Evolutionary conservation across 2,888 invertebrate genomes (phyloP).

Genomic region (Blastobasis lacticolella): DNA sequence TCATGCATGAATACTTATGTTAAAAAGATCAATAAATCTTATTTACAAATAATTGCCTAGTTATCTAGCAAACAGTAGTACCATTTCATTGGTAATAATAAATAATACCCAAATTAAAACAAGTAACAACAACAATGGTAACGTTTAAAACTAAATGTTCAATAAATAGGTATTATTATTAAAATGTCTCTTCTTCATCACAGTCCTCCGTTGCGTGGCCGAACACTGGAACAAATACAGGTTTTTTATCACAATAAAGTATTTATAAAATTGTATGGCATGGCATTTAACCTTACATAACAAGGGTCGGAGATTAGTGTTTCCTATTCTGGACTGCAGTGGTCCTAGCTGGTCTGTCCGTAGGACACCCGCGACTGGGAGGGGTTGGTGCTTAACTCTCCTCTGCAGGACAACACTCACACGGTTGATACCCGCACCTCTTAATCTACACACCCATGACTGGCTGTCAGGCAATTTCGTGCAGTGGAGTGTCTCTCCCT

Average conservation of each 20-base stretch:
- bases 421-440: too few species aligned
- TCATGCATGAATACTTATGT: constrained; percentile 48
- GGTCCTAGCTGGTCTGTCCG: too few species aligned
- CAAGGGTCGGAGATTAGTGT: too few species aligned
- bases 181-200: constrained; percentile 89
- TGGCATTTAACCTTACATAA: too few species aligned
- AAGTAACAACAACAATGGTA: constrained; percentile 66
- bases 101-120: constrained; percentile 57
- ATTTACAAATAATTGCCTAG: constrained; percentile 56
- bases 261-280: not conserved
- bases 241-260: not conserved
- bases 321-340: too few species aligned
- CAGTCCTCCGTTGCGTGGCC: constrained; percentile 91
- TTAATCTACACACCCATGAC: too few species aligned
- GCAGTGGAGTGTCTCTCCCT: too few species aligned
- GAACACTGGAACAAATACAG: constrained; percentile 80
- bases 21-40: constrained; percentile 46
- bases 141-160: constrained; percentile 47
- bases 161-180: constrained; percentile 44
- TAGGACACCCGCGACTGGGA: too few species aligned
- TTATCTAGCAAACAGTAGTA: constrained; percentile 48
- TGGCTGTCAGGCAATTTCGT: too few species aligned
- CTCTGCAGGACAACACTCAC: too few species aligned
- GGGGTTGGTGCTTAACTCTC: too few species aligned
- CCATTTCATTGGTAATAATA: constrained; percentile 54